Percentiles rank a stretch among this genome's conserved stretches.
Conservation (phyloP, 2,113 vertebrate species). For the Nycticebus coucang region DNA sequence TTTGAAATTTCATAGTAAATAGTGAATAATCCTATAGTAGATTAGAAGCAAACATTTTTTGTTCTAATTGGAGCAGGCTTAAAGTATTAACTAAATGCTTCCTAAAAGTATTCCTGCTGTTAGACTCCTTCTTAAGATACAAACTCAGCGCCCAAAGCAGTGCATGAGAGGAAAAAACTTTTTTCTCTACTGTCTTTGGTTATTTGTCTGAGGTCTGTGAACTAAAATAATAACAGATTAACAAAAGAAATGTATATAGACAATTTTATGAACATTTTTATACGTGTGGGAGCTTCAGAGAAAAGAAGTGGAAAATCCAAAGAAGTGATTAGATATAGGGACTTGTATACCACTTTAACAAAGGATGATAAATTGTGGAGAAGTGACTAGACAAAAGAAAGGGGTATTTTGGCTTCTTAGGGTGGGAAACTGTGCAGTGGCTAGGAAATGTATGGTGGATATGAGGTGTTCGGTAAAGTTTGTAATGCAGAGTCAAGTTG, state of each 20-base stretch:
- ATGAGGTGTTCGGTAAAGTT: background rate
- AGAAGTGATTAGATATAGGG: background rate
- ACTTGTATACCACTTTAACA: background rate
- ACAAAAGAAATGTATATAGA: background rate
- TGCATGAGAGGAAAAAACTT: background rate
- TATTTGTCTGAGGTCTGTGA: background rate
- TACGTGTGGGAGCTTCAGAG: background rate
- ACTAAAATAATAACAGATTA: slow-evolving; percentile 11
- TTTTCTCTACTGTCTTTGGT: background rate
- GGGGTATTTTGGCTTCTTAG: background rate
- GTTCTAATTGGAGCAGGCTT: background rate
- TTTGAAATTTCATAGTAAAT: background rate
- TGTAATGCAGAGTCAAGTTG: background rate
- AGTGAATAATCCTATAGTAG: background rate
- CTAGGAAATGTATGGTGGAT: background rate
- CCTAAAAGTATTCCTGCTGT: background rate
- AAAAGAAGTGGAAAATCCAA: slow-evolving; percentile 33
- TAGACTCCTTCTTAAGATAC: background rate
- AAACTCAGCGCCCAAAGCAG: background rate
- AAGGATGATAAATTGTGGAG: background rate
- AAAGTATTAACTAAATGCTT: background rate
- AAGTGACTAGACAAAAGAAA: background rate
- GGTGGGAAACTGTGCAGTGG: background rate
- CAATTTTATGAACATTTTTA: background rate
- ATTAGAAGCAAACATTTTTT: background rate